A percentile compares a stretch with the other conserved stretches of the same genome.
phyloP scores from a whole-genome alignment of 2,113 vertebrate species.

The Salvelinus alpinus region DNA sequence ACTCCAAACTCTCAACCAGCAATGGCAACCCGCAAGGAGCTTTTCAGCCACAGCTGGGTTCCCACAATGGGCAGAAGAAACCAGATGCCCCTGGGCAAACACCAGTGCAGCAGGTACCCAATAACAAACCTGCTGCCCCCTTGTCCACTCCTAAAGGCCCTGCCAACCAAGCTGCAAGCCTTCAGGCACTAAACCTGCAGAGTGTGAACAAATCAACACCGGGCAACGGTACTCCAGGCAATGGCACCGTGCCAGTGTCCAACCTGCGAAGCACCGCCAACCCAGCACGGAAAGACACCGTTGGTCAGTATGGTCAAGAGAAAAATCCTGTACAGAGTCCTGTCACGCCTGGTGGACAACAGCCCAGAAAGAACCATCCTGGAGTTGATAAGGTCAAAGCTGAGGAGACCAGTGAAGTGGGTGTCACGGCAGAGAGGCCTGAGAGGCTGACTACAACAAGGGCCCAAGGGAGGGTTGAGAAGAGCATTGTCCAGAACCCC shows the following conservation, averaged over 20 bases:
- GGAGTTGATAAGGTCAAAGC: conserved; percentile 43
- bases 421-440: accelerated
- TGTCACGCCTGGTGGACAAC: conserved; percentile 32
- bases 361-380: conserved; percentile 44
- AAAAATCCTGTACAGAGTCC: conserved; percentile 36
- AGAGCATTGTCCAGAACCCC: conserved; percentile 48
- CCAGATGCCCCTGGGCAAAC: conserved; percentile 59
- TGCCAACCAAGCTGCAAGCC: conserved; percentile 73
- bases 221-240: conserved; percentile 22
- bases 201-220: conserved; percentile 55
- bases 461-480: conserved; percentile 66
- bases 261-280: conserved; percentile 35
- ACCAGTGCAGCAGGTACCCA: conserved; percentile 47
- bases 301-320: conserved; percentile 44
- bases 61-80: conserved; percentile 63
- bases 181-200: conserved; percentile 85
- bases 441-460: conserved; percentile 45
- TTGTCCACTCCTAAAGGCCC: conserved; percentile 31
- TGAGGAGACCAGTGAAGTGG: conserved; percentile 38
- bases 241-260: not conserved
- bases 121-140: conserved; percentile 49
- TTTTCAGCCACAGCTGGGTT: conserved; percentile 1
- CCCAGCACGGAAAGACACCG: conserved; percentile 45
- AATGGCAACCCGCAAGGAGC: conserved; percentile 53
- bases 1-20: conserved; percentile 54